Evolutionary conservation across 1,140 invertebrate genomes (phyloP), one percentile per base, ranked within the genome.

Genomic region (Leptinotarsa texana): DNA sequence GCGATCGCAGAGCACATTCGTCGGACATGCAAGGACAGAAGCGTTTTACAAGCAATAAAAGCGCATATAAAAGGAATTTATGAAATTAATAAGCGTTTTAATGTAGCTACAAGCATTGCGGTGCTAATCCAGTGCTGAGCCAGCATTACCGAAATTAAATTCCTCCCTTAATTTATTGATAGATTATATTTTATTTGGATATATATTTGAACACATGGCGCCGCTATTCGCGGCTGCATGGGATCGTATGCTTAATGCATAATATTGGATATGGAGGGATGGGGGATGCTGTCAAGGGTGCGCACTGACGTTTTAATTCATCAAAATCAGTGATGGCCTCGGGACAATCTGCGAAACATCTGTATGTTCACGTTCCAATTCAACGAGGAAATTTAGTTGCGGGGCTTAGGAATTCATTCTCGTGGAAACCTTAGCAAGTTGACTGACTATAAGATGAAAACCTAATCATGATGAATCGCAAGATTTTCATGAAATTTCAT

Each of bases 91-190:
- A 82, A 82, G 70, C 74, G 77, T 77, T 76, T 79, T 80, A 78
- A 78, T 79, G 77, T 75, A 72, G 78, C 78, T 74, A 75, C 77
- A 77, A 71, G 69, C 69, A 79, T 79, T 78, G 78, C 69, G 78
- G 75, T 77, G 79, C 75, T 81, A 81, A 82, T 82, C 80, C 77
- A 72, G 70, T 74, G 77, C 78, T 78, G 78, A 81, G 76, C 80
- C 77, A 66, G 81, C 79, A 82, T 82, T 82, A 80, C 78, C 75
- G 76, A 82, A 82, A 82, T 82, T 82, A 82, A 82, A 82, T 82
- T 82, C 77, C 75, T 65, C 27, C 63, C 79, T 77, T 81, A 81
- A 80, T 81, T 82, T 81, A 82, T 82, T 77, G 80, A 80, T 79
- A 77, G 80, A 80, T 80, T 81, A 76, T 80, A 82, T 82, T 81